A percentile compares a stretch with the other conserved stretches of the same genome.
Evolutionary conservation across 2,888 invertebrate genomes (phyloP).

Genomic region (Hartigia nigra): DNA sequence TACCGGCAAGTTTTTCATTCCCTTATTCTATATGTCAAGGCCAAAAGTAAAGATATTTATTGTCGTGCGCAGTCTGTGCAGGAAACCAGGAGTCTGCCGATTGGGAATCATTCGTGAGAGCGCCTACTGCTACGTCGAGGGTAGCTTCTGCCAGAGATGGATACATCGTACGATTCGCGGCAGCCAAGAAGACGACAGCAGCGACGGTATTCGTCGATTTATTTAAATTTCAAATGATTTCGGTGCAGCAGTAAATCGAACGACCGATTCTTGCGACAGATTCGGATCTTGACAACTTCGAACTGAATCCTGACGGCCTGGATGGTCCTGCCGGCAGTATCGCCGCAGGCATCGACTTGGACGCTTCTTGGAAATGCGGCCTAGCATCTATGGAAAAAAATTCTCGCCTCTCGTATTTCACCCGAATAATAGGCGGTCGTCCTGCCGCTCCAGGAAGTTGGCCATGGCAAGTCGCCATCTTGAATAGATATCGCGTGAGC

Average conservation of each 20-base stretch:
- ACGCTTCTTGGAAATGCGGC: constrained; percentile 57
- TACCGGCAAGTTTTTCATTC: constrained; percentile 70
- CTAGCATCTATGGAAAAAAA: constrained; percentile 42
- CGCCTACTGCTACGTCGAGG: constrained; percentile 86
- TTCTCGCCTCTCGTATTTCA: constrained; percentile 56
- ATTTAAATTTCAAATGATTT: neutral
- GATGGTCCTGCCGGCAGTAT: constrained; percentile 41
- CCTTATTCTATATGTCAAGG: constrained; percentile 4
- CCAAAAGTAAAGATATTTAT: neutral
- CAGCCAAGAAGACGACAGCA: constrained; percentile 53
- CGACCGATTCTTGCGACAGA: constrained; percentile 31
- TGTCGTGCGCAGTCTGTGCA: constrained; percentile 73
- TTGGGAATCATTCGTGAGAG: constrained; percentile 83
- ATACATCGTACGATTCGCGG: constrained; percentile 63
- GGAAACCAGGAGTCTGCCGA: constrained; percentile 79
- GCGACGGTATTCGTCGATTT: constrained; percentile 42
- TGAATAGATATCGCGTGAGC: constrained; percentile 83
- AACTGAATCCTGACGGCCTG: constrained; percentile 51
- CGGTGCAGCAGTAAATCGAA: neutral
- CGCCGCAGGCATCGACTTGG: neutral
- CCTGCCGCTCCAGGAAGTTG: constrained; percentile 85
- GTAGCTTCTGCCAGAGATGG: constrained; percentile 83
- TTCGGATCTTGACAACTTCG: constrained; percentile 50
- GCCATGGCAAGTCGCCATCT: constrained; percentile 95
- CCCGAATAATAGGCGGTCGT: constrained; percentile 88